Evolutionary conservation across 2,113 vertebrate species (phyloP).

Genomic region (Hippocampus barbouri): DNA sequence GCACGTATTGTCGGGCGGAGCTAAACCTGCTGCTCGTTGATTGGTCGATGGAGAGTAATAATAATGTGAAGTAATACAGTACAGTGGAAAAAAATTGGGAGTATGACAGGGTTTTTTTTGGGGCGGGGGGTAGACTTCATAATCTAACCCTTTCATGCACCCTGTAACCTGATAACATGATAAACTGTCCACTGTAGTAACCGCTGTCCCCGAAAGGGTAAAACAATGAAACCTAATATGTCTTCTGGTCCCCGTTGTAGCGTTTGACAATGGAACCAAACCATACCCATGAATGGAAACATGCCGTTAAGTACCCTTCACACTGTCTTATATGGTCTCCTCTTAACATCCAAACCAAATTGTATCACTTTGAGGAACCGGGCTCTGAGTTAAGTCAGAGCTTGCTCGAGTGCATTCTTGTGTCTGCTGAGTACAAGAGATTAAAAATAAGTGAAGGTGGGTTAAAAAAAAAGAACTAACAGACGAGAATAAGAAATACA

Average conservation of each 20-base stretch:
- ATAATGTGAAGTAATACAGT: background rate
- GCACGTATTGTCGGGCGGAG: background rate
- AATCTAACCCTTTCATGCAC: too few species aligned
- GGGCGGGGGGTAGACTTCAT: too few species aligned
- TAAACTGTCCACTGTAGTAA: too few species aligned
- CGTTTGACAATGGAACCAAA: background rate
- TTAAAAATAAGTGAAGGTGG: constrained; percentile 16
- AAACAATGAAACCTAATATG: too few species aligned
- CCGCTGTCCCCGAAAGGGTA: too few species aligned
- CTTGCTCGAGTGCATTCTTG: background rate
- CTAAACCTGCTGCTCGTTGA: background rate
- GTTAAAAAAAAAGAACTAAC: constrained; percentile 6
- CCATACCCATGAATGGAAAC: background rate
- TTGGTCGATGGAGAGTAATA: background rate
- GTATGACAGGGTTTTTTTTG: too few species aligned
- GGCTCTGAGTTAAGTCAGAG: background rate
- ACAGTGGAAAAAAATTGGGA: background rate
- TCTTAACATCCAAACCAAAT: background rate
- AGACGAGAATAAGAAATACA: constrained; percentile 27
- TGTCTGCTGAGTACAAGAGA: constrained; percentile 2
- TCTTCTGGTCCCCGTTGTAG: background rate
- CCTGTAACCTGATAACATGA: too few species aligned
- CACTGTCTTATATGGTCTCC: background rate
- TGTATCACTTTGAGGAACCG: background rate
- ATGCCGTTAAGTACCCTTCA: background rate